These are phyloP conservation scores for Cyprinodon diabolis DNA, from an alignment of 2,797 vertebrate genomes.

Conservation along the genomic window DNA sequence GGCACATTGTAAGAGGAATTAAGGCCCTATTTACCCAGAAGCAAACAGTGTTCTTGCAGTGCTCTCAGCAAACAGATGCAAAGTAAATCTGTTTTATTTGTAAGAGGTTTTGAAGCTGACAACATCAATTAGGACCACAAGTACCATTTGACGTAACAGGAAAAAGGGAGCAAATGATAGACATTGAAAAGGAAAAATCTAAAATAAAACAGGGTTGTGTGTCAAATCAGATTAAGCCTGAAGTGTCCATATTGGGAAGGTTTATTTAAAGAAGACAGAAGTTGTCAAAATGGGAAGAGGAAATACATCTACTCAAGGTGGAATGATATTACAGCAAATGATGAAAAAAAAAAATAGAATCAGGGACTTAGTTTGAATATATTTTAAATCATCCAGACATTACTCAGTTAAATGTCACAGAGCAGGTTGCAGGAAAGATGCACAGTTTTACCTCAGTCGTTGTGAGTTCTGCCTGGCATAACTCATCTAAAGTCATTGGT, in stretches of 20 bases:
- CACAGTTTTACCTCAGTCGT: not conserved
- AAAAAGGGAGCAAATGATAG: not conserved
- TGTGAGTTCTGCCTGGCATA: not conserved
- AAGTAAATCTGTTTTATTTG: not conserved
- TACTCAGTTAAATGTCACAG: not conserved
- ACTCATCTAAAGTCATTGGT: not conserved
- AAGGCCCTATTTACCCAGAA: slow-evolving; percentile 15
- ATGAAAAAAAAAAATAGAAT: not conserved
- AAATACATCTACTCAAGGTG: not conserved
- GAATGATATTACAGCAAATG: not conserved
- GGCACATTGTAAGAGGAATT: not conserved
- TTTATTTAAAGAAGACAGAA: not conserved
- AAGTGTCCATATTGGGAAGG: not conserved
- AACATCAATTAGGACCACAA: too few species aligned
- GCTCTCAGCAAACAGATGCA: not conserved
- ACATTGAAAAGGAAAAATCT: not conserved
- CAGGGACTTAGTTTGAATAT: not conserved
- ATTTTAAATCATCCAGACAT: not conserved
- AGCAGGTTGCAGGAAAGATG: not conserved
- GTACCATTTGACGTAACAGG: not conserved
- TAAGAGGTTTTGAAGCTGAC: not conserved
- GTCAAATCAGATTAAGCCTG: slow-evolving; percentile 1
- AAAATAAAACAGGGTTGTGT: not conserved
- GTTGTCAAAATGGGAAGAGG: not conserved
- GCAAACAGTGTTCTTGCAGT: not conserved